Evolutionary conservation across 2,888 invertebrate genomes (phyloP).

Genomic region (Piscicola geometra): DNA sequence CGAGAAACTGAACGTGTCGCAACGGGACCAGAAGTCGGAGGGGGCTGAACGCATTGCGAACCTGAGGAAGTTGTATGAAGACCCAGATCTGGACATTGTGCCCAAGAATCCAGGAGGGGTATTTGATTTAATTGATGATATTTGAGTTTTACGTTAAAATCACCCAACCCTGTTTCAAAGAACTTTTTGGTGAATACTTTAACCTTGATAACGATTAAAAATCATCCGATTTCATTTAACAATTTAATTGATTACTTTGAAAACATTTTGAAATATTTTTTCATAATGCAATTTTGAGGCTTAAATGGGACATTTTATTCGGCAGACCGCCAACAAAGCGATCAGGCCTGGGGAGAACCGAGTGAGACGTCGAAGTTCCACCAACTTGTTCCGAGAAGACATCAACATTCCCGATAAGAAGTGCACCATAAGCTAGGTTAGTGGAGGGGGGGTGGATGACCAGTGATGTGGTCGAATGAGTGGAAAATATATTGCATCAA

Average conservation of each 20-base stretch:
- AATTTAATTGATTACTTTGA: too few species aligned
- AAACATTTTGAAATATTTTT: background rate
- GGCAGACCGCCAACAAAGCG: background rate
- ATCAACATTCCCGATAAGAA: background rate
- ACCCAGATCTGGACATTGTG: background rate
- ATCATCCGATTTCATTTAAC: too few species aligned
- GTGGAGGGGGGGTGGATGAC: too few species aligned
- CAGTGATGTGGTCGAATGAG: too few species aligned
- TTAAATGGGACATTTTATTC: background rate
- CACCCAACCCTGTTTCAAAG: too few species aligned
- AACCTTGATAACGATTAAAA: too few species aligned
- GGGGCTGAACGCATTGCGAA: background rate
- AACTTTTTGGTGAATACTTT: too few species aligned
- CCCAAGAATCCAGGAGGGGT: background rate
- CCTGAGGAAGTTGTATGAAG: conserved; percentile 5
- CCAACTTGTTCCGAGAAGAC: background rate
- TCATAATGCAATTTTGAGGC: too few species aligned
- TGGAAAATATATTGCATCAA: too few species aligned
- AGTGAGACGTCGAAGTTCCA: background rate
- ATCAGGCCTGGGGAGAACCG: background rate
- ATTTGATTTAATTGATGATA: background rate
- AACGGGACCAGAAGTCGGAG: background rate
- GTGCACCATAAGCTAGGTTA: background rate
- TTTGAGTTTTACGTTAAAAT: background rate
- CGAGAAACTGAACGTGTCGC: background rate